phyloP scores from a whole-genome alignment of 2,113 vertebrate species.

The Theristicus caerulescens region DNA sequence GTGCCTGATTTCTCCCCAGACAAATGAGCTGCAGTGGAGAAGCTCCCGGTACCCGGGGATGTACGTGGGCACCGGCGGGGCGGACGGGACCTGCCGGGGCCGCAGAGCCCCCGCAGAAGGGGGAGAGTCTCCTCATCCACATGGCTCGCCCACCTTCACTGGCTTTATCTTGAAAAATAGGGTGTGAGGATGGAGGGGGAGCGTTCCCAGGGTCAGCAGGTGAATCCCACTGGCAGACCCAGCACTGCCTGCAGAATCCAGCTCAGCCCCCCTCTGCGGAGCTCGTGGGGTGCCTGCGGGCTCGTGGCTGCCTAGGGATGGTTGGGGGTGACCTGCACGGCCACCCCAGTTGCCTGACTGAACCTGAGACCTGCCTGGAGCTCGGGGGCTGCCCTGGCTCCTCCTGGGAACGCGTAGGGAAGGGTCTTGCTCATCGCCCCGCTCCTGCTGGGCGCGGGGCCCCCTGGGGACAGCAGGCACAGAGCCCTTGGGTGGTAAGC shows the following conservation, averaged over 20 bases:
- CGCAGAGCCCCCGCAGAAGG: neutral
- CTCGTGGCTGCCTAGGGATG: accelerated
- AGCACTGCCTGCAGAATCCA: neutral
- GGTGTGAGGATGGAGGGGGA: neutral
- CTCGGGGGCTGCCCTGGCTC: neutral
- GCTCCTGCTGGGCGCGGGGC: neutral
- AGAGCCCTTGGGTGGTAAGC: neutral
- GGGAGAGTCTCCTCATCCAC: neutral
- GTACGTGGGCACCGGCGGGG: accelerated
- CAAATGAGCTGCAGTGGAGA: neutral
- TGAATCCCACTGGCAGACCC: accelerated
- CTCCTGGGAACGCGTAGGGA: neutral
- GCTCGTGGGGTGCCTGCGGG: neutral
- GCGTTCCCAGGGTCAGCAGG: neutral
- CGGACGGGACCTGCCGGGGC: neutral
- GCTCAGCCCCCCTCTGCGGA: neutral
- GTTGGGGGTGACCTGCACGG: no score
- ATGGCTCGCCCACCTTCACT: accelerated
- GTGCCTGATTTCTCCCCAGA: accelerated
- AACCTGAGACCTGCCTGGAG: accelerated
- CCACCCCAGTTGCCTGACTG: accelerated
- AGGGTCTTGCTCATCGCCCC: neutral
- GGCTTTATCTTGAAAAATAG: neutral
- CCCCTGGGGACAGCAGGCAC: no score
- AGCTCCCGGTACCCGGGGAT: accelerated